These are phyloP conservation scores for Clamator glandarius DNA, from an alignment of 2,797 vertebrate species.

Conservation along the genomic window DNA sequence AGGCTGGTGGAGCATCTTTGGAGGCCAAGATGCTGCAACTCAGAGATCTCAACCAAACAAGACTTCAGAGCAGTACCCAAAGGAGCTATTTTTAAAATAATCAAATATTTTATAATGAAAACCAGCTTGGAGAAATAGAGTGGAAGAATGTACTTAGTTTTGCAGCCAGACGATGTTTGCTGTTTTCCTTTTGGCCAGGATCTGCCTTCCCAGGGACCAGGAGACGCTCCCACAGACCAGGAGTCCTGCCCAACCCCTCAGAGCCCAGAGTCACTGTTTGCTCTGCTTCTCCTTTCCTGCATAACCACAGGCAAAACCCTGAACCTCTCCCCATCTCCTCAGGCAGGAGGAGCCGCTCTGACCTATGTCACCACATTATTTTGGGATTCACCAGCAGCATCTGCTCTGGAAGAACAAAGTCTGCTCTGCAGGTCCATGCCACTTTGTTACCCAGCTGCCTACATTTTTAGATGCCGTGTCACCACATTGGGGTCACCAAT, in stretches of 20 bases:
- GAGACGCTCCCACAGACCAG: background rate
- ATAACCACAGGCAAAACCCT: background rate
- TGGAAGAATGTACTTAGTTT: background rate
- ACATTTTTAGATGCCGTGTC: background rate
- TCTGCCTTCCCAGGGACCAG: background rate
- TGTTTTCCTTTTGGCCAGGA: background rate
- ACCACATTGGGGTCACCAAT: fast-evolving
- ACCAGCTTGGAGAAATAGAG: background rate
- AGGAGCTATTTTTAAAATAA: background rate
- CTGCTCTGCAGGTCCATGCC: fast-evolving
- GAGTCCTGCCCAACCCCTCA: background rate
- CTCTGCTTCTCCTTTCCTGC: background rate
- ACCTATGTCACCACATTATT: fast-evolving
- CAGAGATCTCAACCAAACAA: fast-evolving
- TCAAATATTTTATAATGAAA: background rate
- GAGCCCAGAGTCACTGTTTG: background rate
- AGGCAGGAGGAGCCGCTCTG: fast-evolving
- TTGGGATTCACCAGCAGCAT: background rate
- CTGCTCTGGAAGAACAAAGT: background rate
- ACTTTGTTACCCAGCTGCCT: background rate
- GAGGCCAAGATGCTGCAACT: background rate
- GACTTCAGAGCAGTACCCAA: background rate
- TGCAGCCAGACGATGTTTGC: background rate
- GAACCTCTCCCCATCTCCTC: background rate
- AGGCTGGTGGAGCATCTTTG: background rate